Base-by-base conservation (phyloP, 2,113 vertebrate genomes). In the Oxyura jamaicensis region DNA sequence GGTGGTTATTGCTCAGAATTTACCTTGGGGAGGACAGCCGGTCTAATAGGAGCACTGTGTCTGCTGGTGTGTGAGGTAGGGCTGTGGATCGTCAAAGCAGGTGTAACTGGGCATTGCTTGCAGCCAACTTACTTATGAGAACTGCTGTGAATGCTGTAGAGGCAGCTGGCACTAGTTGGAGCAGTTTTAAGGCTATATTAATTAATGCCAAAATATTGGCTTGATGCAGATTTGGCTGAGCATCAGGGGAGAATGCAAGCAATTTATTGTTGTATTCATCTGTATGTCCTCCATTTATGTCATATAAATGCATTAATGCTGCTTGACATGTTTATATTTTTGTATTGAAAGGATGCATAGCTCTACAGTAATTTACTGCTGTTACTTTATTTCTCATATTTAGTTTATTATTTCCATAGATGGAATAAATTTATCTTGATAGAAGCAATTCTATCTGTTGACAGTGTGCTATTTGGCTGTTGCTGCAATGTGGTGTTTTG, bases 321-420 rank as follows among this genome's bases (percentile, higher is more conserved):
- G 35, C 81, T 90, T 81, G 89, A 81, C 42, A 19, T 75, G 42
- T 91, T 91, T 72, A 79, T 84, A 41, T 86, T 83, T 93, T 83
- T 69, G 13, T 65, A 89, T 48, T 76, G 44, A 89, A 82, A 89
- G 23, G 18, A 68, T 65, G 11, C 39, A 60, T 58, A 53, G 6
- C 44, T 79, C 48, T 76, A 39, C 31, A 83, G 28, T 72, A 86
- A 89, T 63, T 72, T 56, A 74, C n/a, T 76, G 42, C 41, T 41
- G 10, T 94, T 90, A 58, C 44, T 87, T 84, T 41, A 76, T 93
- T 94, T 94, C 50, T 95, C 31, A 39, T 88, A 28, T 73, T 52
- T 65, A 83, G 17, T 35, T 50, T 86, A 83, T 80, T 50, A 55
- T 85, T 88, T 79, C 69, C 48, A 33, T 65, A 65, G 26, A 42